These are phyloP conservation scores for Podocnemis expansa DNA, from an alignment of 2,113 vertebrate species.

Conservation along the genomic window DNA sequence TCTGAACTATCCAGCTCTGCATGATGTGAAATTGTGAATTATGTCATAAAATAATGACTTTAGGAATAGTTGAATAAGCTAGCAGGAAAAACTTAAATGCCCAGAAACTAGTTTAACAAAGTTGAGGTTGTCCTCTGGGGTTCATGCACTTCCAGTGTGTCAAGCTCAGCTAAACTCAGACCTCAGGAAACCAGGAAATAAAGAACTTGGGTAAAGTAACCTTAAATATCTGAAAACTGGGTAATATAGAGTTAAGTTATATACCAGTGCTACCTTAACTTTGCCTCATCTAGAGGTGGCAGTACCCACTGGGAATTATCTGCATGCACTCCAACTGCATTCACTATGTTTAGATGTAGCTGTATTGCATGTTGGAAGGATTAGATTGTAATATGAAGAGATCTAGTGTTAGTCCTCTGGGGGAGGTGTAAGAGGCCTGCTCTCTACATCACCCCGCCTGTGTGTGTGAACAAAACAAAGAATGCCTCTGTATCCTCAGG, in stretches of 20 bases:
- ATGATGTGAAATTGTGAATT: background rate
- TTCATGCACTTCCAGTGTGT: background rate
- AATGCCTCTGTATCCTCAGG: background rate
- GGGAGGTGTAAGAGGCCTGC: background rate
- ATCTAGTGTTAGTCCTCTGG: background rate
- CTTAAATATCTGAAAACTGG: background rate
- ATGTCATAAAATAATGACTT: background rate
- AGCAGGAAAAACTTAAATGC: background rate
- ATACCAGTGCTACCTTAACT: background rate
- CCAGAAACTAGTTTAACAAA: background rate
- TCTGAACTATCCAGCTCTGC: background rate
- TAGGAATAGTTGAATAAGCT: background rate
- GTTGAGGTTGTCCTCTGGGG: background rate
- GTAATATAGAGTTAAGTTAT: background rate
- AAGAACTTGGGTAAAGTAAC: background rate
- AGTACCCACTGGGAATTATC: background rate
- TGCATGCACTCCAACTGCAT: rapidly evolving
- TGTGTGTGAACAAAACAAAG: background rate
- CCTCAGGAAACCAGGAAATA: background rate
- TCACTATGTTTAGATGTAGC: background rate
- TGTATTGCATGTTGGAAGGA: rapidly evolving
- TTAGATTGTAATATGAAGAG: background rate
- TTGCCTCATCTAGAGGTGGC: background rate
- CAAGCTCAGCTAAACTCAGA: background rate
- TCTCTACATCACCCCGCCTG: background rate